phyloP scores from a whole-genome alignment of 2,888 invertebrate genomes.

The Raillietiella orientalis region DNA sequence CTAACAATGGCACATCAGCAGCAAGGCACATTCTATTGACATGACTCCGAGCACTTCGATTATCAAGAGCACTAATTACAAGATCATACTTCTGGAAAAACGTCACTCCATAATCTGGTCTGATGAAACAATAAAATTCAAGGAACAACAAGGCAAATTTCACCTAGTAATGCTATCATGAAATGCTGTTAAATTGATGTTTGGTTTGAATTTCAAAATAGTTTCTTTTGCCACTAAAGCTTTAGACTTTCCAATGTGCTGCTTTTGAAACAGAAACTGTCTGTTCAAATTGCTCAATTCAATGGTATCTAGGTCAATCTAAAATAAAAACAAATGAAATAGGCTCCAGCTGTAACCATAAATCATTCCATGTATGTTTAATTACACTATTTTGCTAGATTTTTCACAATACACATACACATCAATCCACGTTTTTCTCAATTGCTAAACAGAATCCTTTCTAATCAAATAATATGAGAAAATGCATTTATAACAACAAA shows the following conservation, averaged over 20 bases:
- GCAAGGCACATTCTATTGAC: constrained; percentile 96
- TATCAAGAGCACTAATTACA: constrained; percentile 89
- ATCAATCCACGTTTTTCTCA: too few relatives aligned
- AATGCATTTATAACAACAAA: too few relatives aligned
- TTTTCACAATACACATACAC: too few relatives aligned
- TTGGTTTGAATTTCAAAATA: constrained; percentile 54
- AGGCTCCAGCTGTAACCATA: neutral
- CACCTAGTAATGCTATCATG: constrained; percentile 79
- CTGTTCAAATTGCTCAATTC: constrained; percentile 96
- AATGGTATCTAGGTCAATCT: constrained; percentile 98
- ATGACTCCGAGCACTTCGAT: constrained; percentile 80
- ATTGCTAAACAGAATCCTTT: too few relatives aligned
- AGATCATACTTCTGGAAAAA: constrained; percentile 72
- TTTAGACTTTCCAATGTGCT: constrained; percentile 93
- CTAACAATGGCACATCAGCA: constrained; percentile 68
- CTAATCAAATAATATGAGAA: too few relatives aligned
- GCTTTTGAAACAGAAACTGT: constrained; percentile 91
- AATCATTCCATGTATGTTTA: too few relatives aligned
- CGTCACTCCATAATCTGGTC: constrained; percentile 52
- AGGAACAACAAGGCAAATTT: constrained; percentile 5
- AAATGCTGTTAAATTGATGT: constrained; percentile 54
- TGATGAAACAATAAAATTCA: constrained; percentile 15
- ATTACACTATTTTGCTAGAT: too few relatives aligned
- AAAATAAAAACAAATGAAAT: constrained; percentile 13
- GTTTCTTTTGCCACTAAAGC: constrained; percentile 67